phyloP scores from a whole-genome alignment of 2,888 invertebrate genomes.

The Halocaridina rubra region DNA sequence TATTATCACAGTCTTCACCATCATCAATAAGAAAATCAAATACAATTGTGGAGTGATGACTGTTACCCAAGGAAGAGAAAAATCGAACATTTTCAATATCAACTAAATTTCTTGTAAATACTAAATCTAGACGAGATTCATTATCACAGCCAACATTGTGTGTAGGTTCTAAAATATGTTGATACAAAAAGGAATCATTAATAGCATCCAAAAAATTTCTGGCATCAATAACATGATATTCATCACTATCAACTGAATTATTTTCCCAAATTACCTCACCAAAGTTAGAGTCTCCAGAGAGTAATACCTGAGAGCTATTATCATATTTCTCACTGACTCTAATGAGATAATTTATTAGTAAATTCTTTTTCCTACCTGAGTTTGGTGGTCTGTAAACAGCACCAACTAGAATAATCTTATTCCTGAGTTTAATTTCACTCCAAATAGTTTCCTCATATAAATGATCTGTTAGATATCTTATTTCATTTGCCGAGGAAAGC shows the following conservation, averaged over 20 bases:
- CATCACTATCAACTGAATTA: neutral
- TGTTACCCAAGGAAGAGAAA: neutral
- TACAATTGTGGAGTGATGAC: neutral
- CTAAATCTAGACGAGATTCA: neutral
- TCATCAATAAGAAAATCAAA: neutral
- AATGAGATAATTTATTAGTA: neutral
- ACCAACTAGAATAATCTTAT: too few species aligned
- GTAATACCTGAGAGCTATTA: neutral
- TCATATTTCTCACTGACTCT: neutral
- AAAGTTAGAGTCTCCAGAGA: neutral
- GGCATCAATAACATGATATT: neutral
- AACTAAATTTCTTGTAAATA: neutral
- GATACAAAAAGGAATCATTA: neutral
- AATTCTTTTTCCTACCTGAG: neutral
- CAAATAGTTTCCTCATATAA: too few species aligned
- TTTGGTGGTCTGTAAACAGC: too few species aligned
- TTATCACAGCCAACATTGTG: neutral
- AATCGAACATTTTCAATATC: neutral
- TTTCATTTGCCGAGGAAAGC: too few species aligned
- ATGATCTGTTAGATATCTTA: too few species aligned
- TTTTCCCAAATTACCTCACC: neutral
- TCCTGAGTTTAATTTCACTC: too few species aligned
- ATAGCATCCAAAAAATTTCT: neutral
- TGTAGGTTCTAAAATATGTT: neutral
- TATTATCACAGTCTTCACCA: neutral